Evolutionary conservation across 1,140 invertebrate species (phyloP).

Genomic region (Ostrea denselamellosa): DNA sequence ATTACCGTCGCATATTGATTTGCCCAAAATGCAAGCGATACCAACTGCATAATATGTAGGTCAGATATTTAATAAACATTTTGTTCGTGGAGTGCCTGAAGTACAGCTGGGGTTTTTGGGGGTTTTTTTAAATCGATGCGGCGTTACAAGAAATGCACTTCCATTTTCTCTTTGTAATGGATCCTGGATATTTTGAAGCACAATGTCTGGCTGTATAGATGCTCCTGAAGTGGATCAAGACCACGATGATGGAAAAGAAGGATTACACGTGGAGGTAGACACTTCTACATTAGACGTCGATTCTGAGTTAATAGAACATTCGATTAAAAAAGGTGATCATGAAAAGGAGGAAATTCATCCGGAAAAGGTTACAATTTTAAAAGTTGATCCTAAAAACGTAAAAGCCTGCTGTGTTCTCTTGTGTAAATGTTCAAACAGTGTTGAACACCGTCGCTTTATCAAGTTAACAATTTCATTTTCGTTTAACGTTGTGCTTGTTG

Average conservation of each 20-base stretch:
- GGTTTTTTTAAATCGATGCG: background rate
- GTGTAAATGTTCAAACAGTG: background rate
- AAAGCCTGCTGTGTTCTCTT: background rate
- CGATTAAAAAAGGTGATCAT: background rate
- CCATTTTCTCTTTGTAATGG: conserved; percentile 4
- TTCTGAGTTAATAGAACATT: background rate
- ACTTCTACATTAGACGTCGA: background rate
- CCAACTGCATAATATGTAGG: background rate
- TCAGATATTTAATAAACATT: conserved; percentile 10
- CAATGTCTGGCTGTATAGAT: conserved; percentile 2
- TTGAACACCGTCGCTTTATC: background rate
- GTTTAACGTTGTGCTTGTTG: background rate
- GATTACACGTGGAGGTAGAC: background rate
- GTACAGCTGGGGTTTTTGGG: no score
- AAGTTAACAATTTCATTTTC: background rate
- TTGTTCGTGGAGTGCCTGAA: background rate
- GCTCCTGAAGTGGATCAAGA: background rate
- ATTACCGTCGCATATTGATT: background rate
- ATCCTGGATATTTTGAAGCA: background rate
- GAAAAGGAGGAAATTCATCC: background rate
- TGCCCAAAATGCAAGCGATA: background rate
- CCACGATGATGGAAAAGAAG: background rate
- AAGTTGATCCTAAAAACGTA: background rate
- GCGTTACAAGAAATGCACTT: conserved; percentile 20
- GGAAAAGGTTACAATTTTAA: background rate